Conservation (phyloP, 1,140 invertebrate species). For the Stegodyphus dumicola region DNA sequence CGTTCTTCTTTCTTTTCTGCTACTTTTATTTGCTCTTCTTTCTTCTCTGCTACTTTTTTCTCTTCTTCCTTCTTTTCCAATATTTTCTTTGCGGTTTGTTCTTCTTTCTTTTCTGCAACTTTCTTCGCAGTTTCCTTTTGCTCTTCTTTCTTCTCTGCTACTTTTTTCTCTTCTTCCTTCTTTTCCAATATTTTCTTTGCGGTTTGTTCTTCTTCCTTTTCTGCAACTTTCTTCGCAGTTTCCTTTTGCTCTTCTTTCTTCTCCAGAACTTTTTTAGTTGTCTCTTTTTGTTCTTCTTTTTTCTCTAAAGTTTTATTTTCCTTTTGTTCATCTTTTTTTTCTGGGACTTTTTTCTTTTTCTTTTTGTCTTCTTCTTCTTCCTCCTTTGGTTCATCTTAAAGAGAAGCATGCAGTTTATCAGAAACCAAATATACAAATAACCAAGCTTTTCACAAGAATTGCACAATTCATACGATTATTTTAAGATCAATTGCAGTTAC, state of each 20-base stretch:
- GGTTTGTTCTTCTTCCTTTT: constrained; percentile 42
- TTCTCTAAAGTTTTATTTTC: constrained; percentile 48
- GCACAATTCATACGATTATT: too few species aligned
- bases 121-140: background rate
- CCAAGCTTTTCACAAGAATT: too few species aligned
- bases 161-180: constrained; percentile 35
- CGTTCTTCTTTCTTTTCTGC: constrained; percentile 31
- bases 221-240: background rate
- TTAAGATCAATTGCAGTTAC: too few species aligned
- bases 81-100: constrained; percentile 29
- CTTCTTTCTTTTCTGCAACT: background rate
- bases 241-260: constrained; percentile 36
- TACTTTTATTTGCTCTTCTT: background rate
- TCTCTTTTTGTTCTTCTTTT: constrained; percentile 32
- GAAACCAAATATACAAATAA: too few species aligned
- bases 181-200: constrained; percentile 26
- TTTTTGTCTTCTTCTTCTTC: constrained; percentile 67
- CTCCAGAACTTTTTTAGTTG: constrained; percentile 27
- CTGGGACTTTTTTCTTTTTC: constrained; percentile 34
- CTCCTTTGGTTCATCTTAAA: constrained; percentile 25
- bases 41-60: constrained; percentile 2
- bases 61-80: constrained; percentile 35
- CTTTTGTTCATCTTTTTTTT: constrained; percentile 19
- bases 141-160: background rate
- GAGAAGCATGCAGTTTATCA: background rate